phyloP scores from a whole-genome alignment of 2,797 vertebrate species.

The Poeciliopsis presidionis region DNA sequence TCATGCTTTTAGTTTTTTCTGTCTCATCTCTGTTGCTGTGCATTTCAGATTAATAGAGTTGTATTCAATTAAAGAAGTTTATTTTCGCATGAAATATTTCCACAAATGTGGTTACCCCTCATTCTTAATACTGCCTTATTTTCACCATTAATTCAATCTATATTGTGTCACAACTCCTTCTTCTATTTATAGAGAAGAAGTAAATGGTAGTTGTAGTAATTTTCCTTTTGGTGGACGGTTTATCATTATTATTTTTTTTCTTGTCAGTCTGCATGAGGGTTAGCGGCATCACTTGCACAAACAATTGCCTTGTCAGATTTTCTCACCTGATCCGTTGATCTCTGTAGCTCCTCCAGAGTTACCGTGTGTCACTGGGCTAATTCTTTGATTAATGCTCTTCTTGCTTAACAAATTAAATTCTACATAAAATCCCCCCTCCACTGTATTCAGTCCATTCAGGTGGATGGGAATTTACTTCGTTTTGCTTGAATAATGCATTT shows the following conservation, averaged over 20 bases:
- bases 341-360: background rate
- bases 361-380: background rate
- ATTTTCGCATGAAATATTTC: background rate
- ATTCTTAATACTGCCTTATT: background rate
- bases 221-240: background rate
- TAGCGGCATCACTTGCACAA: background rate
- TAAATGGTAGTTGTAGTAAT: background rate
- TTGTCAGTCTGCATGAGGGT: background rate
- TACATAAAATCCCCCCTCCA: background rate
- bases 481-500: background rate
- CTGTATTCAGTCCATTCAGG: background rate
- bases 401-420: background rate
- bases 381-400: background rate
- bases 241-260: background rate
- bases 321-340: background rate
- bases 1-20: constrained; percentile 36
- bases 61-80: background rate
- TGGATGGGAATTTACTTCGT: background rate
- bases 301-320: background rate
- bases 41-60: constrained; percentile 1
- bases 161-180: background rate
- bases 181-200: background rate
- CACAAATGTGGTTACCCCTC: background rate
- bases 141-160: background rate
- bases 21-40: constrained; percentile 11